Base-by-base conservation (phyloP, 2,888 invertebrate species). In the Homarus gammarus region DNA sequence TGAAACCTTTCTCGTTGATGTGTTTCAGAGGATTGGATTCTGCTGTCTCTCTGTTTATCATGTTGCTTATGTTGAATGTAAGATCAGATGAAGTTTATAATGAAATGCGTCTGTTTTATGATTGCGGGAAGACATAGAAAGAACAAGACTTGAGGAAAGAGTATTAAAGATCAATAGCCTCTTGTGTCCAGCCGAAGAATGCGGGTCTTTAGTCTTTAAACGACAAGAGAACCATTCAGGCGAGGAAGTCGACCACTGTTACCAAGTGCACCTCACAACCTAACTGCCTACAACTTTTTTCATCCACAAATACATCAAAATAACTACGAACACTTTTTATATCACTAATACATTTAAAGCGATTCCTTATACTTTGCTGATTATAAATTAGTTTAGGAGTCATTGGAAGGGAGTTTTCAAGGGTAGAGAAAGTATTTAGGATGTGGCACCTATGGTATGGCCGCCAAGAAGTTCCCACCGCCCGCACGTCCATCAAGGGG, bases 171-270 rank as follows among this genome's bases (percentile, higher is more conserved):
- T 83, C 82, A 83, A 83, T 83, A 70, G 82, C 70, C 68, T 83
- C 82, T 83, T 84, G 75, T 84, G 84, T 84, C 84, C 75, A 84
- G 15, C 84, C 38, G 61, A 75, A 84, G 84, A 84, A 84, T 84
- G 75, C 49, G 84, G 38, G 84, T 51, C 84, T 61, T 84, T 84
- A 84, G 84, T 84, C 84, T 84, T 84, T 75, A 64, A 31, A 44
- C 75, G 40, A 84, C 84, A 84, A 84, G 75, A 40, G 84, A 56
- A 36, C 75, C 68, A 56, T 75, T 84, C 75, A 75, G 61, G 73
- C 79, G 36, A 33, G 22, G 44, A 40, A 33, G 36, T 22, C 36
- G 38, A 31, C 33, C 79, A n/a, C 44, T 27, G n/a, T 22, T 2
- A 18, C 75, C 75, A 75, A 40, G 8, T 49, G 15, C 10, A 49